These are phyloP conservation scores for Xylocampa areola DNA, from an alignment of 2,888 invertebrate genomes.

Conservation along the genomic window DNA sequence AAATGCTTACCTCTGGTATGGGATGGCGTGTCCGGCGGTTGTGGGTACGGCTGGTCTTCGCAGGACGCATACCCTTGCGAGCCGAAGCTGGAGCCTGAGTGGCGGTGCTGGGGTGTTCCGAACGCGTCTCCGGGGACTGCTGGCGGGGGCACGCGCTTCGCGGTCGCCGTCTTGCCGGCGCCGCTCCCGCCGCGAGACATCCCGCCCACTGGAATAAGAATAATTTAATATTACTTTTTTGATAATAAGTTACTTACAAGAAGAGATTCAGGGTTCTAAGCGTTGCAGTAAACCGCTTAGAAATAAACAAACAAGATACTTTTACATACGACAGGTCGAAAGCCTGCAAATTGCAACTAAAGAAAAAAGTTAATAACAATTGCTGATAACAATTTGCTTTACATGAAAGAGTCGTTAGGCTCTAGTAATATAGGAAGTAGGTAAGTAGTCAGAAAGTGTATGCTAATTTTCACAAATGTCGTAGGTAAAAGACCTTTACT, in stretches of 20 bases:
- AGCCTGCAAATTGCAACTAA: no score
- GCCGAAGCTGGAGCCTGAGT: slow-evolving; percentile 94
- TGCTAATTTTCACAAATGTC: slow-evolving; percentile 9
- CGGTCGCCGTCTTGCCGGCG: slow-evolving; percentile 94
- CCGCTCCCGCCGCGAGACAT: slow-evolving; percentile 94
- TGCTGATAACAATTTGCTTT: no score
- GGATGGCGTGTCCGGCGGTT: slow-evolving; percentile 90
- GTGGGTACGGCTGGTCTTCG: slow-evolving; percentile 93
- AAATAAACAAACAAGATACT: no score
- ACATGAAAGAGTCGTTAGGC: no score
- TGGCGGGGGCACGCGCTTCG: slow-evolving; percentile 97
- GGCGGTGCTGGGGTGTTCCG: slow-evolving; percentile 91
- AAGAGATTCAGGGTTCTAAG: no score
- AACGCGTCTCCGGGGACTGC: slow-evolving; percentile 95
- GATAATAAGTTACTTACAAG: not conserved
- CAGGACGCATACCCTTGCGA: slow-evolving; percentile 94
- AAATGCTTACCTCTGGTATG: slow-evolving; percentile 87
- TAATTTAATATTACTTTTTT: slow-evolving; percentile 1
- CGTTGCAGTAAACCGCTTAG: no score
- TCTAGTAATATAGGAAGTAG: no score
- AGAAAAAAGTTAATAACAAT: no score
- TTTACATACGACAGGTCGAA: no score
- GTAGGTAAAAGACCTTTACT: slow-evolving; percentile 19
- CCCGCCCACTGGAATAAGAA: slow-evolving; percentile 93
- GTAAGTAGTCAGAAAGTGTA: not conserved